Evolutionary conservation across 2,113 vertebrate species (phyloP).

Genomic region (Tachuris rubrigastra): DNA sequence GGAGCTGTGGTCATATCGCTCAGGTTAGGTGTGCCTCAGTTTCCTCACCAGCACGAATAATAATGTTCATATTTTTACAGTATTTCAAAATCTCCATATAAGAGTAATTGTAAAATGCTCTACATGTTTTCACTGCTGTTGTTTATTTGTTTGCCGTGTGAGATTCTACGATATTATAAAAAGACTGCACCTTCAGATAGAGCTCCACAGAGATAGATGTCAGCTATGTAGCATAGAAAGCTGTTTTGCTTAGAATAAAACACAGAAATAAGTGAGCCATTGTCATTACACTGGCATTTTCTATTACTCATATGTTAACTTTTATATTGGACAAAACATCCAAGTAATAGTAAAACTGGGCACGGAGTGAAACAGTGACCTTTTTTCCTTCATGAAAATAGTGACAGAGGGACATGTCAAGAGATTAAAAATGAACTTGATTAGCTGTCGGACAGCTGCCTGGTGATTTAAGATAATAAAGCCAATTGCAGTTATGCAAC

Average conservation of each 20-base stretch:
- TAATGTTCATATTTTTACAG: background rate
- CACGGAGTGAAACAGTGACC: background rate
- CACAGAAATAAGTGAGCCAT: background rate
- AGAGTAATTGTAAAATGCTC: background rate
- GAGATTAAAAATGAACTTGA: conserved; percentile 30
- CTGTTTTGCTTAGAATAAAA: background rate
- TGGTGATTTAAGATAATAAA: conserved; percentile 3
- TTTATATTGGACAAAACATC: background rate
- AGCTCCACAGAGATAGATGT: background rate
- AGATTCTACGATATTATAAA: background rate
- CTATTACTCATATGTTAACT: background rate
- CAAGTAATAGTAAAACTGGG: background rate
- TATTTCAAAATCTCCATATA: background rate
- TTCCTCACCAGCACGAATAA: background rate
- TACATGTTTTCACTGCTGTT: background rate
- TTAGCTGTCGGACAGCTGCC: conserved; percentile 12
- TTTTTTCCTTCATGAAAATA: background rate
- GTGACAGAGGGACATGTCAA: background rate
- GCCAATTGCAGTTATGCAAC: background rate
- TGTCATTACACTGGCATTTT: background rate
- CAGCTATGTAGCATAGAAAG: background rate
- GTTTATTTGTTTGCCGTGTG: background rate
- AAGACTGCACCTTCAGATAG: background rate
- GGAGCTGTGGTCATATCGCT: background rate
- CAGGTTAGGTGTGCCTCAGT: background rate